Evolutionary conservation across 2,888 invertebrate genomes (phyloP).

Genomic region (Agrochola lychnidis): DNA sequence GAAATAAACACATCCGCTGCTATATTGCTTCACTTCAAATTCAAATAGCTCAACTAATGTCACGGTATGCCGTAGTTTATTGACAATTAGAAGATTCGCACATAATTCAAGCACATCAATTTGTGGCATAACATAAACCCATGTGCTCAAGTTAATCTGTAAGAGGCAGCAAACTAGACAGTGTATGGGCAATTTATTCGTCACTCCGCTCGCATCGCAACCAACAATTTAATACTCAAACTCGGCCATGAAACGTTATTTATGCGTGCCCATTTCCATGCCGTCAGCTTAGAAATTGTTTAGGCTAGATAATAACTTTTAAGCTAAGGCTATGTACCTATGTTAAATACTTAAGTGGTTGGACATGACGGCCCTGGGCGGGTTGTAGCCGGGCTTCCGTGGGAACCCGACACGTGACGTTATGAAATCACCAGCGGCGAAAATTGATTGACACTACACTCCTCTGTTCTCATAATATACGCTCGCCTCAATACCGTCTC

Average conservation of each 20-base stretch:
- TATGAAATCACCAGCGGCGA: conserved; percentile 87
- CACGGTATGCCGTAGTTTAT: conserved; percentile 17
- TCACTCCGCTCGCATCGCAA: conserved; percentile 75
- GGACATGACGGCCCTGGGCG: conserved; percentile 89
- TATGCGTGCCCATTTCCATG: conserved; percentile 89
- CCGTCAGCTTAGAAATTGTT: conserved; percentile 86
- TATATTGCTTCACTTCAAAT: conserved; percentile 47
- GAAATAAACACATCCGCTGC: conserved; percentile 45
- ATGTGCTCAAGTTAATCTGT: conserved; percentile 59
- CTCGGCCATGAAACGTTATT: conserved; percentile 83
- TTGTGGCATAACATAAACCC: conserved; percentile 48
- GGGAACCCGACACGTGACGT: conserved; percentile 89
- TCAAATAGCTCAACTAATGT: conserved; percentile 38
- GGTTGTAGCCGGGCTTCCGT: conserved; percentile 87
- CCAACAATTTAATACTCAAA: conserved; percentile 82
- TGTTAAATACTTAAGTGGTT: conserved; percentile 90
- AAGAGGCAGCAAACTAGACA: conserved; percentile 72
- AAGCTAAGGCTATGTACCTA: conserved; percentile 87
- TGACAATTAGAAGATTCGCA: conserved; percentile 53
- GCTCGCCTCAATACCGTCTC: conserved; percentile 62
- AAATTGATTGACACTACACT: conserved; percentile 87
- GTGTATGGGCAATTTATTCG: conserved; percentile 76
- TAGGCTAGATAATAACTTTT: conserved; percentile 89
- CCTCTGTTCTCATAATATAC: conserved; percentile 69
- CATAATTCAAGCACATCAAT: conserved; percentile 50